Conservation (phyloP, 2,888 invertebrate species). For the Tetragonisca angustula region DNA sequence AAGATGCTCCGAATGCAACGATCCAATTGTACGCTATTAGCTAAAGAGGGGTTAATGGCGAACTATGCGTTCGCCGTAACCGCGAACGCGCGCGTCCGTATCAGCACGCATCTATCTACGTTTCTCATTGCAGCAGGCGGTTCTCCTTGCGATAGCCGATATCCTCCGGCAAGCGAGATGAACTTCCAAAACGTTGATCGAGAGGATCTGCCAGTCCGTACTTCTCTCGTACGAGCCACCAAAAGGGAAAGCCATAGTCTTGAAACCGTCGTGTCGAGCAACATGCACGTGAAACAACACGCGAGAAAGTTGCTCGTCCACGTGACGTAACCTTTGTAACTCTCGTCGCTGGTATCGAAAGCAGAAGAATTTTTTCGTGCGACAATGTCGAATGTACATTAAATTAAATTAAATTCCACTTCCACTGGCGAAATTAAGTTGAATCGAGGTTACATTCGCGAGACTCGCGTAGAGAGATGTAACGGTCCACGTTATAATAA, state of each 20-base stretch:
- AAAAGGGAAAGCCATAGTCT: not conserved
- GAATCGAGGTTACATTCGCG: too few relatives aligned
- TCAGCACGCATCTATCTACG: constrained; percentile 47
- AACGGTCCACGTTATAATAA: not conserved
- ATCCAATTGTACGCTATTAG: constrained; percentile 75
- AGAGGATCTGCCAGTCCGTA: not conserved
- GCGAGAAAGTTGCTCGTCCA: not conserved
- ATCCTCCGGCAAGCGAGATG: constrained; percentile 34
- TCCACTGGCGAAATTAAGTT: too few relatives aligned
- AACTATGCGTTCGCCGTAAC: constrained; percentile 74
- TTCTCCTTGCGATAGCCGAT: constrained; percentile 58
- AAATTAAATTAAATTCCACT: not conserved
- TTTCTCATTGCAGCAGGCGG: constrained; percentile 63
- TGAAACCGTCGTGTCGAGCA: not conserved
- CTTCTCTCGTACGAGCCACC: not conserved
- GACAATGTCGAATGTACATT: not conserved
- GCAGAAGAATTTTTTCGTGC: not conserved
- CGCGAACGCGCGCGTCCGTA: constrained; percentile 59
- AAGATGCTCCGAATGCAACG: constrained; percentile 60
- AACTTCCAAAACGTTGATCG: constrained; percentile 8
- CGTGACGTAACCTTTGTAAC: not conserved
- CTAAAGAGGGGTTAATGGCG: constrained; percentile 77
- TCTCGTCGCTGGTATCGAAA: not conserved
- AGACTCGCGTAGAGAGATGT: too few relatives aligned
- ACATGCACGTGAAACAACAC: not conserved